These are phyloP conservation scores for Panagrolaimus sp. DNA, from an alignment of 1,140 invertebrate genomes.

Conservation along the genomic window DNA sequence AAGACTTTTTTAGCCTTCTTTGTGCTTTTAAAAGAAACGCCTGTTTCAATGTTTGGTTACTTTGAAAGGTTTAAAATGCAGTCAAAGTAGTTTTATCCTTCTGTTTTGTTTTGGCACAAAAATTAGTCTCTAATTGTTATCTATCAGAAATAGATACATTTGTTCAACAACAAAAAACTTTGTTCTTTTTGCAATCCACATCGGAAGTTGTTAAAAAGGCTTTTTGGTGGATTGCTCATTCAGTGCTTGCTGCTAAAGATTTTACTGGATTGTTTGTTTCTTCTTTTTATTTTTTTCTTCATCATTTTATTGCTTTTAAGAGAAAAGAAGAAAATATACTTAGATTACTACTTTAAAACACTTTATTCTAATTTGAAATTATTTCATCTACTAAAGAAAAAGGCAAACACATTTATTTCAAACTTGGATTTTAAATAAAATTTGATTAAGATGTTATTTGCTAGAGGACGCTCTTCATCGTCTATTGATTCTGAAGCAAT, in stretches of 20 bases:
- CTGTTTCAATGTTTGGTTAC: background rate
- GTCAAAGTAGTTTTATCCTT: background rate
- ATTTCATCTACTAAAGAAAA: no score
- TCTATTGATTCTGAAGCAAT: constrained; percentile 20
- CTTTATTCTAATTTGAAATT: no score
- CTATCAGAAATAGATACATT: background rate
- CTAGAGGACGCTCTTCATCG: constrained; percentile 26
- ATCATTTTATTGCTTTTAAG: no score
- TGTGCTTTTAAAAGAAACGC: background rate
- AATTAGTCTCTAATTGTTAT: background rate
- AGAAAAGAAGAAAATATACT: no score
- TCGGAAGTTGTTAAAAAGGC: no score
- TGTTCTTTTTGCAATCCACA: background rate
- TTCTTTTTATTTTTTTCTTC: no score
- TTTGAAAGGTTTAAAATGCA: background rate
- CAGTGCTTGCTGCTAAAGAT: no score
- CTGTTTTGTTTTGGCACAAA: background rate
- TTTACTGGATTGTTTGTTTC: no score
- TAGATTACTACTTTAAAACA: no score
- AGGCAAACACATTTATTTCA: no score
- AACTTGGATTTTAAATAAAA: background rate
- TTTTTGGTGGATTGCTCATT: no score
- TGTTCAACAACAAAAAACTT: background rate
- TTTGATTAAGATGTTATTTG: constrained; percentile 29
- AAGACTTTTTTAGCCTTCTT: background rate